Base-by-base conservation (phyloP, 2,113 vertebrate genomes). In the Caretta caretta region DNA sequence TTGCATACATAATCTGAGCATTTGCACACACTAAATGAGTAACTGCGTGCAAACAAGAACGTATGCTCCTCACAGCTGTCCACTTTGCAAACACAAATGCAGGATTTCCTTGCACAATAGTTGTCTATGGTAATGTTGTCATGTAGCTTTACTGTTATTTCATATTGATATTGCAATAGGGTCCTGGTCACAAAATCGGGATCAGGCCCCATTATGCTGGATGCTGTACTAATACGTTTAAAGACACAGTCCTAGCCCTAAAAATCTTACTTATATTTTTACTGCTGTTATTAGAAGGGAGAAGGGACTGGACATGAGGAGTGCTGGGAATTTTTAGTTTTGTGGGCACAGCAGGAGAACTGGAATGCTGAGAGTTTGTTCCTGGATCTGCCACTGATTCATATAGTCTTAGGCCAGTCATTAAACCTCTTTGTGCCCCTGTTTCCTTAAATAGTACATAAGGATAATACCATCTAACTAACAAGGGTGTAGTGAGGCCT, bases 141-240 rank as follows among this genome's bases (percentile, higher is more conserved):
- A 57, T 8, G 29, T 5, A 31, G 35, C 54, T 50, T 84, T 14
- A 35, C 31, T 75, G 86, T 87, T 97, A 92, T 56, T 86, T 35
- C 31, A 76, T 89, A 12, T 4, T 75, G 65, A 11, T 4, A 69
- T 84, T 59, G 57, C 29, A 27, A 46, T 80, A 65, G 5, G 16
- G 35, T 57, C 22, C 90, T 29, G 14, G 22, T 95, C 29, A 1
- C 42, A 6, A 2, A 27, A 5, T 81, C 11, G 20, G 57, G 25
- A 65, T 38, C 42, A 79, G 50, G 42, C 24, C 65, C 56, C 76
- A 53, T 85, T n/a, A 3, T n/a, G 25, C 38, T 0, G 0, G 13
- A 0, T 0, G 25, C 27, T 42, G 38, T 54, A n/a, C 13, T 51
- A 83, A 42, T 27, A 11, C 1, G 17, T 65, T 75, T 38, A 20